Evolutionary conservation across 1,140 invertebrate species (phyloP), one percentile per base, ranked within the genome.

Genomic region (Kradibia gibbosae): DNA sequence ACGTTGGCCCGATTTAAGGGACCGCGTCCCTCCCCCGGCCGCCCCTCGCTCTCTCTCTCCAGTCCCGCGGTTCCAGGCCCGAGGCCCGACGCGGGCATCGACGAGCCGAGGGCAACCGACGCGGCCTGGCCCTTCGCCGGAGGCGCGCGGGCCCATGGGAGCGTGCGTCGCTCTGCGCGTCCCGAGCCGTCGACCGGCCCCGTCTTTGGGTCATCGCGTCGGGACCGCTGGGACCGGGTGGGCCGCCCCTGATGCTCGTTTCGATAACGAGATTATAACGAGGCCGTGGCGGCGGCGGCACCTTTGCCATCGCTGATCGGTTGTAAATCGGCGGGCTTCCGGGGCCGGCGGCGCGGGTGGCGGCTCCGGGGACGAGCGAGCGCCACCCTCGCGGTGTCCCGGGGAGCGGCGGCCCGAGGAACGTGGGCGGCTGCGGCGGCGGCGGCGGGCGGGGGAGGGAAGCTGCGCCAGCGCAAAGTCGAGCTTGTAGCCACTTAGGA

Each of bases 401-500:
- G 50, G n/a, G 20, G 67, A n/a, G 0, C 25, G 31, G 28, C 4
- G 20, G 34, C 15, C 1, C 1, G 17, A 1, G 36, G 13, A 11
- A 36, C 5, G 22, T 3, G 17, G 34, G 20, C 1, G 7, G 50
- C 17, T 7, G 15, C 4, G 42, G 10, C 4, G 25, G 10, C 8
- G 20, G 3, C 2, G 15, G 1, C 28, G 22, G 36, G 25, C 1
- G 57, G 39, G 10, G 31, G 34, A 10, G 13, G 39, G 31, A 45
- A 62, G n/a, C 3, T 50, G 67, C 36, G 53, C 65, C 13, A 15
- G 31, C 1, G 25, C 13, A 62, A 65, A 48, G 42, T 50, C 20
- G 75, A 45, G 75, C 75, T 74, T 67, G 75, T 65, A 78, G 42
- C 77, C 77, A 72, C 78, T 79, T 72, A 72, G 67, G 36, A 67